phyloP scores from a whole-genome alignment of 2,888 invertebrate species.

The Anoncus sp. region DNA sequence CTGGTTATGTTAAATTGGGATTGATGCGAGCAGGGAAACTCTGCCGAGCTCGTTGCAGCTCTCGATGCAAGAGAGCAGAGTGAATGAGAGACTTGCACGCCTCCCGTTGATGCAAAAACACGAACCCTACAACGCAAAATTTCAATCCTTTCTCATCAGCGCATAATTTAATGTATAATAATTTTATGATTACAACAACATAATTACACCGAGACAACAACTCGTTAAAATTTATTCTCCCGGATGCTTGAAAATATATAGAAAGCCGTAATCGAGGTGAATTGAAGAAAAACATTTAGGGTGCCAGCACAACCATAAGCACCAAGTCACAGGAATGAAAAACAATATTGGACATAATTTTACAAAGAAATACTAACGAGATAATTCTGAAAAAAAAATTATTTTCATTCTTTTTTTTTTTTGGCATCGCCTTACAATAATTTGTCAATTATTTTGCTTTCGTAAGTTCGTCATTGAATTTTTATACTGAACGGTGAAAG shows the following conservation, averaged over 20 bases:
- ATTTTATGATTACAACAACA: slow-evolving; percentile 47
- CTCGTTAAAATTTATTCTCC: slow-evolving; percentile 49
- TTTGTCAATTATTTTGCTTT: too few relatives aligned
- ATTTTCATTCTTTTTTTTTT: too few relatives aligned
- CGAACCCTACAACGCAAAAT: slow-evolving; percentile 13
- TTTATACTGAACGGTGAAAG: too few relatives aligned
- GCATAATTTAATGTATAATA: slow-evolving; percentile 31
- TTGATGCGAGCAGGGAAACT: slow-evolving; percentile 62
- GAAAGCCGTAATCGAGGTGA: background rate
- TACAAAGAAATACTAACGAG: too few relatives aligned
- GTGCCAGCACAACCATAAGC: background rate
- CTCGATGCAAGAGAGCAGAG: slow-evolving; percentile 18
- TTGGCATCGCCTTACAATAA: too few relatives aligned
- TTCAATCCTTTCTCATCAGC: slow-evolving; percentile 16
- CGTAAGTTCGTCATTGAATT: too few relatives aligned
- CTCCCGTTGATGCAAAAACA: slow-evolving; percentile 24
- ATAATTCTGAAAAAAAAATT: too few relatives aligned
- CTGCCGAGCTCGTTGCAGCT: slow-evolving; percentile 20
- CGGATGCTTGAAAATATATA: background rate
- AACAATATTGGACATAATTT: too few relatives aligned
- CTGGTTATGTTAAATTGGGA: slow-evolving; percentile 71
- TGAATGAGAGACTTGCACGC: slow-evolving; percentile 18
- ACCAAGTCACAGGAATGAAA: background rate
- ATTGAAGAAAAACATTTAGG: slow-evolving; percentile 51
- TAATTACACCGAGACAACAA: slow-evolving; percentile 46